Evolutionary conservation across 2,113 vertebrate genomes (phyloP).

Genomic region (Phalacrocorax pelagicus): DNA sequence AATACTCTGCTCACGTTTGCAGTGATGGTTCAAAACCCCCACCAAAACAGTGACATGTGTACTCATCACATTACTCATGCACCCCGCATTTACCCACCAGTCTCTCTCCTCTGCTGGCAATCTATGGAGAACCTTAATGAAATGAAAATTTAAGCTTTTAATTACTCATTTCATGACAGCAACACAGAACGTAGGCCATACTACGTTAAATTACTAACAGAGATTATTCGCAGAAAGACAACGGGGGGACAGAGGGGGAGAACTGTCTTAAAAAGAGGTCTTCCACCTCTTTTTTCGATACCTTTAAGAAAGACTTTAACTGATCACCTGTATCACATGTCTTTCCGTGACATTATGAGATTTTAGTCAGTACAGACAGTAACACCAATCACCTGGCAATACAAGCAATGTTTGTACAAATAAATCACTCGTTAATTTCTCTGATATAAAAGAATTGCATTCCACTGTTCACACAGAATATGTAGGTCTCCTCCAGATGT

Average conservation of each 20-base stretch:
- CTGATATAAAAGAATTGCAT: neutral
- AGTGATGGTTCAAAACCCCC: fast-evolving
- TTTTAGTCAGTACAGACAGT: neutral
- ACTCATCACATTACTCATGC: fast-evolving
- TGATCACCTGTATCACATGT: neutral
- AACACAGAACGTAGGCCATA: neutral
- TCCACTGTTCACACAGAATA: neutral
- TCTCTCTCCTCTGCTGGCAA: neutral
- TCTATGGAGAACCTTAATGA: neutral
- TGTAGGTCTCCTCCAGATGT: neutral
- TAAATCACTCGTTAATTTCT: neutral
- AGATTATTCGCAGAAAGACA: neutral
- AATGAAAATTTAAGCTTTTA: neutral
- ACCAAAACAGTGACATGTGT: neutral
- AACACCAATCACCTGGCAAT: neutral
- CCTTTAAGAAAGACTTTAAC: neutral
- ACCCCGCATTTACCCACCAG: neutral
- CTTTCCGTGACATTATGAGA: neutral
- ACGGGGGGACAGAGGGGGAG: no score
- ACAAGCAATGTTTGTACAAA: neutral
- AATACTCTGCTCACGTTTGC: neutral
- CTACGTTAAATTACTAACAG: neutral
- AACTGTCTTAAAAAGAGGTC: neutral
- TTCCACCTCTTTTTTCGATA: neutral
- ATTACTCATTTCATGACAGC: neutral